Evolutionary conservation across 2,797 vertebrate species (phyloP).

Genomic region (Tarsius wallacei): DNA sequence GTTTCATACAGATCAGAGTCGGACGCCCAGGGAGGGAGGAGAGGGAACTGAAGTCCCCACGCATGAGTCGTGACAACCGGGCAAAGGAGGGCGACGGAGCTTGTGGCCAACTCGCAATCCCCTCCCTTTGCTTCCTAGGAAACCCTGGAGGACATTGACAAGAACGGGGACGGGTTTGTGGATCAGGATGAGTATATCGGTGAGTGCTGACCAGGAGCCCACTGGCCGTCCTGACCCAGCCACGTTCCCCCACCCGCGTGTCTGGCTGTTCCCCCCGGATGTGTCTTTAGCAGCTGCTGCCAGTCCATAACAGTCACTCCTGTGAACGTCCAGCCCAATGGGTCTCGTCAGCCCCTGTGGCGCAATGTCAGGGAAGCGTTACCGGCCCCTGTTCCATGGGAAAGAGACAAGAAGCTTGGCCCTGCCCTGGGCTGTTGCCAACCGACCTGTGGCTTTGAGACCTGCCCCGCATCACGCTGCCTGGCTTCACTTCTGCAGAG

Average conservation of each 20-base stretch:
- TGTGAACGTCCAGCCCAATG: neutral
- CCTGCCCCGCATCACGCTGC: neutral
- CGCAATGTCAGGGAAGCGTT: neutral
- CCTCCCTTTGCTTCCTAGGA: conserved; percentile 92
- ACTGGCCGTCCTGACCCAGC: neutral
- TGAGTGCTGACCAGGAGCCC: conserved; percentile 88
- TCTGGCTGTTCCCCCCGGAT: rapidly evolving
- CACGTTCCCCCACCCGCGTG: neutral
- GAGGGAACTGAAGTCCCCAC: neutral
- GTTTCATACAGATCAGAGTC: neutral
- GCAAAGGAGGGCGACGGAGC: neutral
- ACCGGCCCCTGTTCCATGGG: neutral
- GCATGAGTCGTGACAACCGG: neutral
- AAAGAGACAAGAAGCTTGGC: neutral
- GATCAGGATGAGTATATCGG: conserved; percentile 99
- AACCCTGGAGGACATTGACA: conserved; percentile 99
- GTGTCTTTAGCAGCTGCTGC: neutral
- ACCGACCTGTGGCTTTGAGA: rapidly evolving
- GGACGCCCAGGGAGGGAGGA: neutral
- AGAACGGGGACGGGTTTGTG: conserved; percentile 96
- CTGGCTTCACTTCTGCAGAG: neutral
- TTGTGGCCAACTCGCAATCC: neutral
- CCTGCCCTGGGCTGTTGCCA: neutral
- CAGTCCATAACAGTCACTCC: neutral
- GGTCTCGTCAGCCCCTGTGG: neutral